A percentile compares a stretch with the other conserved stretches of the same genome.
Evolutionary conservation across 2,113 vertebrate genomes (phyloP).

Genomic region (Lagopus leucura): DNA sequence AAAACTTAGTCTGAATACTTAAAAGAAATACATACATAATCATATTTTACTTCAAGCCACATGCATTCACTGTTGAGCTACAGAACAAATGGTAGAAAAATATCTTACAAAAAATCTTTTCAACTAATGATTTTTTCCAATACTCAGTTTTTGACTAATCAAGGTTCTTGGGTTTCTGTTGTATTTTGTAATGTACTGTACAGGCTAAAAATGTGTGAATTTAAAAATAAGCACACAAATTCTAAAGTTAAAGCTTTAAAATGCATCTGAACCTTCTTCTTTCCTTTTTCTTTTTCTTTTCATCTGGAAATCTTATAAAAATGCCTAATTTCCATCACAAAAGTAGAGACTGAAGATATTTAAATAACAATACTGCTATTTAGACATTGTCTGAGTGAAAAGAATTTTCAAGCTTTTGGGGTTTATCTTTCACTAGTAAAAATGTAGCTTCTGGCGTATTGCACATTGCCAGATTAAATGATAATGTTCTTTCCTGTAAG

Average conservation of each 20-base stretch:
- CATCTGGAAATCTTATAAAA: not conserved
- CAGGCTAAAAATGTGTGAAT: not conserved
- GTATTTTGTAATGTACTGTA: not conserved
- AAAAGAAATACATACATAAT: not conserved
- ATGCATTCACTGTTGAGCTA: not conserved
- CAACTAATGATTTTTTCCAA: not conserved
- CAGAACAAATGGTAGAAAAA: not conserved
- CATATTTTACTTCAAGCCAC: not conserved
- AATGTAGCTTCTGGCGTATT: not conserved
- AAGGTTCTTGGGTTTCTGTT: not conserved
- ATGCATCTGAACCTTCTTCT: not conserved
- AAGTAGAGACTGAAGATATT: conserved; percentile 28
- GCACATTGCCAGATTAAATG: not conserved
- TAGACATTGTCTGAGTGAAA: conserved; percentile 39
- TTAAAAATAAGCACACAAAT: not conserved
- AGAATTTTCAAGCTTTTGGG: conserved; percentile 25
- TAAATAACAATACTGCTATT: conserved; percentile 63
- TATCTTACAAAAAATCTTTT: not conserved
- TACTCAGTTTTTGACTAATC: not conserved
- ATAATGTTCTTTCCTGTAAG: conserved; percentile 17
- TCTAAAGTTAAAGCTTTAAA: not conserved
- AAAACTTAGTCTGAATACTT: not conserved
- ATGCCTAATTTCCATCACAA: conserved; percentile 26
- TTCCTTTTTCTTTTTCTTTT: not conserved
- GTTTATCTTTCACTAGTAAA: conserved; percentile 16